Conservation (phyloP, 2,888 invertebrate species). For the Steinernema scapterisci region DNA sequence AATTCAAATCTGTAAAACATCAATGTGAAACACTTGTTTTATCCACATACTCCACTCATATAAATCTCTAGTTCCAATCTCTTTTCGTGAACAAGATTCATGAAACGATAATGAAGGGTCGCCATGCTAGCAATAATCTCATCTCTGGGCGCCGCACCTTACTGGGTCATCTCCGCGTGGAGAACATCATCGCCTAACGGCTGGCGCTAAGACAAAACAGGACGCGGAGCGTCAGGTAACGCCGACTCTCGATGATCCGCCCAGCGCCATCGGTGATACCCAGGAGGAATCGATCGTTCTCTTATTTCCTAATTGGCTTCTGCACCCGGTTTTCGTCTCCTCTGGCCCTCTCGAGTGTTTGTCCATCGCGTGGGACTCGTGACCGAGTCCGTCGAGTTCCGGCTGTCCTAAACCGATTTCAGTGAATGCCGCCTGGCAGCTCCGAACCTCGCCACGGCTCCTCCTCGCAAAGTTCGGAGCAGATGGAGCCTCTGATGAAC, state of each 20-base stretch:
- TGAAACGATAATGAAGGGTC: constrained; percentile 1
- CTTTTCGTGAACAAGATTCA: not conserved
- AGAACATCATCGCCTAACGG: not conserved
- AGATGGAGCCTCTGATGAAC: constrained; percentile 18
- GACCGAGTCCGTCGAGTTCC: not conserved
- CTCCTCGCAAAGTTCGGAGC: not conserved
- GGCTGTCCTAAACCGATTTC: not conserved
- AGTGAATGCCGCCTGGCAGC: constrained; percentile 1
- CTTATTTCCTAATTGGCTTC: constrained; percentile 4
- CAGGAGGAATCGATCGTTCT: not conserved
- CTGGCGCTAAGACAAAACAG: constrained; percentile 32
- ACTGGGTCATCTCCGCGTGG: not conserved
- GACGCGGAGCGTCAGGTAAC: no score
- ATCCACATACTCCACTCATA: no score
- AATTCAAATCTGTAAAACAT: not conserved
- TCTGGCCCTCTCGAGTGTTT: not conserved
- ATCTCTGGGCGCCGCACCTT: not conserved
- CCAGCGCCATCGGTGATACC: constrained; percentile 9
- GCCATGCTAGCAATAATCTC: constrained; percentile 18
- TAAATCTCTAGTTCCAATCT: no score
- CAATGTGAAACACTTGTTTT: no score
- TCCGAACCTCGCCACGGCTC: not conserved
- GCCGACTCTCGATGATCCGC: not conserved
- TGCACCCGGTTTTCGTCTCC: not conserved
- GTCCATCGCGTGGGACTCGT: not conserved